Percentiles rank a stretch among this genome's conserved stretches.
Evolutionary conservation across 2,797 vertebrate species (phyloP).

Genomic region (Syndactyla subalaris): DNA sequence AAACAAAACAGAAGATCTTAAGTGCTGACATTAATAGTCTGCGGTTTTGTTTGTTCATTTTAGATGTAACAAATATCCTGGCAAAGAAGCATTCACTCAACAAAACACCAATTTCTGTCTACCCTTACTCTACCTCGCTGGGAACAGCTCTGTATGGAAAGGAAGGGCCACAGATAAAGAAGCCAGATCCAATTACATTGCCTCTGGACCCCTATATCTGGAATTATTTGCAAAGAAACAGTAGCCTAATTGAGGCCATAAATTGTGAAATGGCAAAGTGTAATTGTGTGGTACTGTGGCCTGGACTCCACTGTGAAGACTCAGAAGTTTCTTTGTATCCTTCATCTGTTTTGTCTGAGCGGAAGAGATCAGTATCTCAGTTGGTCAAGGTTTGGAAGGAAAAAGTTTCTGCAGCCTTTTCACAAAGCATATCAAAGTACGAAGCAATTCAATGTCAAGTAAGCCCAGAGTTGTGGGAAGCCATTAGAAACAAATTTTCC

Average conservation of each 20-base stretch:
- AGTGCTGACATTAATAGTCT: background rate
- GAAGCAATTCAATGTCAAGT: conserved; percentile 29
- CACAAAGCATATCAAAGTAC: conserved; percentile 73
- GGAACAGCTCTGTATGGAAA: conserved; percentile 82
- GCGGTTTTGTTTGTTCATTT: background rate
- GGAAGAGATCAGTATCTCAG: conserved; percentile 57
- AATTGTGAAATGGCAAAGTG: conserved; percentile 73
- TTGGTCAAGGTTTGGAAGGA: conserved; percentile 78
- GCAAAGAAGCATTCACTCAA: conserved; percentile 70
- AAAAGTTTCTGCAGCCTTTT: conserved; percentile 62
- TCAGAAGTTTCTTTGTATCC: conserved; percentile 75
- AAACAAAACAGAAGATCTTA: background rate
- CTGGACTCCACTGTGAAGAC: background rate
- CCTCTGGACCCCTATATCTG: conserved; percentile 73
- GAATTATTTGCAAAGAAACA: conserved; percentile 76
- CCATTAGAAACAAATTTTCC: conserved; percentile 53
- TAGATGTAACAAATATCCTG: conserved; percentile 79
- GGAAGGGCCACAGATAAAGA: conserved; percentile 78
- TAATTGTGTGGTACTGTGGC: conserved; percentile 79
- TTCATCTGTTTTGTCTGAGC: conserved; percentile 70
- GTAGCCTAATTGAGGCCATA: conserved; percentile 67
- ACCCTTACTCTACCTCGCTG: conserved; percentile 81
- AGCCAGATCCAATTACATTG: conserved; percentile 79
- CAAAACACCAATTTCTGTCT: conserved; percentile 74
- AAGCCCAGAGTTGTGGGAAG: conserved; percentile 72